Percentiles rank a stretch among this genome's conserved stretches.
These are phyloP conservation scores for Deroplatys truncata DNA, from an alignment of 2,888 invertebrate genomes.

Conservation along the genomic window DNA sequence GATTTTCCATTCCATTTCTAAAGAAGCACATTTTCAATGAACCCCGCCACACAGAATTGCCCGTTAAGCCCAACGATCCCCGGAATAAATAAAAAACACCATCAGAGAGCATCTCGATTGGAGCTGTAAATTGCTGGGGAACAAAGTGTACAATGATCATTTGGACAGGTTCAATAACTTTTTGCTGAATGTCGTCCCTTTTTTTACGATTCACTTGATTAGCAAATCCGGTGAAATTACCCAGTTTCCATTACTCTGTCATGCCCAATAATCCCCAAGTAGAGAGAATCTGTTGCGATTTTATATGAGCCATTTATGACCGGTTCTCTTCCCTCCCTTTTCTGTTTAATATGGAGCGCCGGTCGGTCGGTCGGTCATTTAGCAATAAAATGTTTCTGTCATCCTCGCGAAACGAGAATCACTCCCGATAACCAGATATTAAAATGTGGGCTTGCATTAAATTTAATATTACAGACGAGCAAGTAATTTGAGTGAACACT, in stretches of 20 bases:
- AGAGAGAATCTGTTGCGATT: neutral
- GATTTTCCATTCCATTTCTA: neutral
- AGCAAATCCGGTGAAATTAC: neutral
- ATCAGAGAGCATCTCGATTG: neutral
- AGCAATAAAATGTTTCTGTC: neutral
- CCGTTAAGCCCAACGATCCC: neutral
- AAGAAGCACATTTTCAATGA: neutral
- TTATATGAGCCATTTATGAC: neutral
- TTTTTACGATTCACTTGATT: constrained; percentile 1
- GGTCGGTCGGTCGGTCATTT: neutral
- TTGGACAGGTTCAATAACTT: neutral
- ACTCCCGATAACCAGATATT: neutral
- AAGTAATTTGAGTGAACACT: neutral
- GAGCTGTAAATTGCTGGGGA: neutral
- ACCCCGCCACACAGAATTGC: neutral
- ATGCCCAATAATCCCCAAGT: neutral
- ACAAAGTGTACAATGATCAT: neutral
- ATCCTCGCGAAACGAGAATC: neutral
- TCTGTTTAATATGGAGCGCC: neutral
- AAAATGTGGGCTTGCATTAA: neutral
- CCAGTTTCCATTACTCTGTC: neutral
- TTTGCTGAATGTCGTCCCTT: neutral
- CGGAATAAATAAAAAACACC: neutral
- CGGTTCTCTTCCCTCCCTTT: neutral
- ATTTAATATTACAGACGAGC: neutral